Evolutionary conservation across 2,797 vertebrate species (phyloP).

Genomic region (Potorous gilbertii): DNA sequence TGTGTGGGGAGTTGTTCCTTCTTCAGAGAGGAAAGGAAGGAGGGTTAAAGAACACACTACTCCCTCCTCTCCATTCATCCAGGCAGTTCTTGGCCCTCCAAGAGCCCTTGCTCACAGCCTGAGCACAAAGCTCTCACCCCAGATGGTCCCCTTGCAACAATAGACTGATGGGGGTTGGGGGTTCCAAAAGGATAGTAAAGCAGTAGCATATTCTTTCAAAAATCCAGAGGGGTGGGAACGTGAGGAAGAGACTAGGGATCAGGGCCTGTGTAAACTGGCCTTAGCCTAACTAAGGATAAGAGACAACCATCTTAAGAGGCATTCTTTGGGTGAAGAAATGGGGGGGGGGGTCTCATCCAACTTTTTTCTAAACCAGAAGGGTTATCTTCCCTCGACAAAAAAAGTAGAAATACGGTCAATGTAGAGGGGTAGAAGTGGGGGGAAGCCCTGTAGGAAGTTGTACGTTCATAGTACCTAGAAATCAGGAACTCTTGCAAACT

Average conservation of each 20-base stretch:
- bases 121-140: conserved; percentile 80
- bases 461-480: conserved; percentile 3
- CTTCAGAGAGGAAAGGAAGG: conserved; percentile 14
- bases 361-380: not conserved
- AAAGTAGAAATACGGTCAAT: conserved; percentile 25
- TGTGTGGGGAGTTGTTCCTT: conserved; percentile 17
- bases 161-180: conserved; percentile 66
- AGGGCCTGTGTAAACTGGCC: not conserved
- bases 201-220: conserved; percentile 62
- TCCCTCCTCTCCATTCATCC: conserved; percentile 61
- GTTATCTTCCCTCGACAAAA: not conserved
- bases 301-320: not conserved
- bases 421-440: not conserved
- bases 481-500: conserved; percentile 50
- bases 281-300: conserved; percentile 54
- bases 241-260: not conserved
- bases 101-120: conserved; percentile 76
- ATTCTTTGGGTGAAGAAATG: not conserved
- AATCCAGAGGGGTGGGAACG: conserved; percentile 26
- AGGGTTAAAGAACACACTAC: not conserved
- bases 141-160: conserved; percentile 80
- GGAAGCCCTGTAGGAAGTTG: conserved; percentile 39
- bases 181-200: conserved; percentile 51
- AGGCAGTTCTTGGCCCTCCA: conserved; percentile 77
- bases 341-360: conserved; percentile 19